Base-by-base conservation (phyloP, 2,888 invertebrate genomes). In the Aethes cnicana region DNA sequence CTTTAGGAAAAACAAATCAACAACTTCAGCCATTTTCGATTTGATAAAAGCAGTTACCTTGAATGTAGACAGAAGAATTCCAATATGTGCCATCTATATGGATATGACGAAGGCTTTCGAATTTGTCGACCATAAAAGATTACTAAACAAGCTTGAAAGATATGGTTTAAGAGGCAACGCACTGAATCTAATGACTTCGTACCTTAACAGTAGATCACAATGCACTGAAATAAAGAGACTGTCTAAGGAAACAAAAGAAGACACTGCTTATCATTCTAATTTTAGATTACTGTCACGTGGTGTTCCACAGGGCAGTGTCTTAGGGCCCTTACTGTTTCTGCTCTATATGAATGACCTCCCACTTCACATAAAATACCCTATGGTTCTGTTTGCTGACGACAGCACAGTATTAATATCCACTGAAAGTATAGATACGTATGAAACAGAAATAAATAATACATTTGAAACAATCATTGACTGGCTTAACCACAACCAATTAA, bases 91-190 rank as follows among this genome's bases (percentile, higher is more conserved):
- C 2, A 2, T 58, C 6, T 56, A 47, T 20, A 43, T 58, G 30
- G 54, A 58, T 20, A 48, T 58, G 44, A 35, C 20, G 1, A 55
- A 56, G 23, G 58, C 54, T 2, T 55, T 58, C 28, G 55, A 50
- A 16, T 53, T 21, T 36, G 57, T 54, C 0, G 12, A 16, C 7
- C 47, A 47, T 26, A 4, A 20, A 1, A 21, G 28, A 17, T 26
- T 56, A 4, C 28, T 53, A 1, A 20, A 12, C 3, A 56, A 56
- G 26, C 17, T 39, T 7, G 35, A 46, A 23, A 11, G 6, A 2
- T 52, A 43, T 17, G 50, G 55, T 4, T 11, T 55, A 14, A 47
- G 47, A 12, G 47, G 46, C 9, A 42, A 42, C 23, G 28, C 37
- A 0, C 20, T 47, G 12, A 11, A 36, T 1, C 23, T 41, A 11